phyloP scores from a whole-genome alignment of 2,113 vertebrate species.

The Anser brachyrhynchus region DNA sequence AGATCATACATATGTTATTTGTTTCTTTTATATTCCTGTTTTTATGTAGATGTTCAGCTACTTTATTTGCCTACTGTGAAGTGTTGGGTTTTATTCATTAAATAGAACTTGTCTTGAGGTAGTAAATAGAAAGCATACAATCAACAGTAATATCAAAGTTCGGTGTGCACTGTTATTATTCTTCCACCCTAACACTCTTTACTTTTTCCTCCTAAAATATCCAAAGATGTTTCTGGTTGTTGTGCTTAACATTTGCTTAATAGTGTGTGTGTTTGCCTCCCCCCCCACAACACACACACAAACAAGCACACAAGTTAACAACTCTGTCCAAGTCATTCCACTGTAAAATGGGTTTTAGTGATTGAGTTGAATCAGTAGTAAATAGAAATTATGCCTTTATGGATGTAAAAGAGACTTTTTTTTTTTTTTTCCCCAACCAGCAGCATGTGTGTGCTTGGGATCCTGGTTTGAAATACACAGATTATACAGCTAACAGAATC shows the following conservation, averaged over 20 bases:
- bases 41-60: background rate
- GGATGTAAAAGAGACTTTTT: background rate
- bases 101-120: background rate
- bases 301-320: background rate
- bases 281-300: background rate
- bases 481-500: background rate
- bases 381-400: background rate
- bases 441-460: rapidly evolving
- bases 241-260: background rate
- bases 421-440: background rate
- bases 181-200: background rate
- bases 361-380: background rate
- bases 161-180: background rate
- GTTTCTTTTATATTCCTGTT: background rate
- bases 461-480: background rate
- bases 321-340: background rate
- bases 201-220: background rate
- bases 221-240: background rate
- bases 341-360: background rate
- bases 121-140: background rate
- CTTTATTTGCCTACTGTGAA: background rate
- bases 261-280: background rate
- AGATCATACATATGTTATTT: background rate
- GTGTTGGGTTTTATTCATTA: background rate
- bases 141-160: background rate